These are phyloP conservation scores for Pharmacophagus antenor DNA, from an alignment of 2,888 invertebrate species.

Conservation along the genomic window DNA sequence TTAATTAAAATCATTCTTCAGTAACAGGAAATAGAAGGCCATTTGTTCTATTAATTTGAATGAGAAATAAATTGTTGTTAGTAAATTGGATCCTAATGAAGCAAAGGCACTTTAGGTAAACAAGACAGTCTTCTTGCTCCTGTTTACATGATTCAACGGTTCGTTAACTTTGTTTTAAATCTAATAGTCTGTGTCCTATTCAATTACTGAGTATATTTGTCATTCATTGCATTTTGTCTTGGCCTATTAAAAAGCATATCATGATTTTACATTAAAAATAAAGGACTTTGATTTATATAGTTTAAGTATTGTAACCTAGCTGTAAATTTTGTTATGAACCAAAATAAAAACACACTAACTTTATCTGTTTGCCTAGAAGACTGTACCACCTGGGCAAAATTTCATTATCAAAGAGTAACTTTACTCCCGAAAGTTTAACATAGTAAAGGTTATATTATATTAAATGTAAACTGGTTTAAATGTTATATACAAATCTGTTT, in stretches of 20 bases:
- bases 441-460: too few relatives aligned
- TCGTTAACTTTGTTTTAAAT: conserved; percentile 80
- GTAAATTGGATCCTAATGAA: conserved; percentile 81
- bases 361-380: too few relatives aligned
- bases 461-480: background rate
- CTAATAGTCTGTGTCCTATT: conserved; percentile 60
- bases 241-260: background rate
- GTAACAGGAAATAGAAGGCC: background rate
- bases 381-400: too few relatives aligned
- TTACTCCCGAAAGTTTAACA: background rate
- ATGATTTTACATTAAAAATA: background rate
- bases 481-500: background rate
- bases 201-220: conserved; percentile 37
- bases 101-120: conserved; percentile 80
- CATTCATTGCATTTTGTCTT: background rate
- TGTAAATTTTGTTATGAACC: background rate
- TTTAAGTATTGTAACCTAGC: too few relatives aligned
- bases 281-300: too few relatives aligned
- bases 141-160: conserved; percentile 79
- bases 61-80: conserved; percentile 76
- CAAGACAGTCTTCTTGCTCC: conserved; percentile 77
- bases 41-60: background rate
- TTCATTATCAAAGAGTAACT: background rate
- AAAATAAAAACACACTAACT: background rate
- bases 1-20: background rate